Conservation (phyloP, 2,797 vertebrate genomes). For the Xenops minutus region DNA sequence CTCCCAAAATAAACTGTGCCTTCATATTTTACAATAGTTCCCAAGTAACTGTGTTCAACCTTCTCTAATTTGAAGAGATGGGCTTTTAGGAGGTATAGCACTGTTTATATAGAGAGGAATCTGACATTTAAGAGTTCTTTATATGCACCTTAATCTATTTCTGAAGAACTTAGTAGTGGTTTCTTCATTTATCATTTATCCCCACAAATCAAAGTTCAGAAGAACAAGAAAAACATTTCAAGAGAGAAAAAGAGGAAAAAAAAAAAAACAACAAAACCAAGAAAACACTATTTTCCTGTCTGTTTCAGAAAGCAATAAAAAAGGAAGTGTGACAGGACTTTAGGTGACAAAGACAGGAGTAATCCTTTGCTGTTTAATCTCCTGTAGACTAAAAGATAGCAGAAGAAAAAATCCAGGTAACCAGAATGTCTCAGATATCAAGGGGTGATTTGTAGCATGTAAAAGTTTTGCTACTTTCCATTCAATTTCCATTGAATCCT, state of each 20-base stretch:
- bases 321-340: not conserved
- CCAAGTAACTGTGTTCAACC: not conserved
- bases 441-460: not conserved
- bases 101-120: not conserved
- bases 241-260: not conserved
- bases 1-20: not conserved
- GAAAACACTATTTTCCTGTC: not conserved
- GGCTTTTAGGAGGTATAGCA: slow-evolving; percentile 15
- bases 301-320: not conserved
- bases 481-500: not conserved
- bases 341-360: not conserved
- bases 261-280: rapidly evolving
- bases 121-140: not conserved
- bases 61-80: slow-evolving; percentile 5
- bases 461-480: not conserved
- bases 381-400: not conserved
- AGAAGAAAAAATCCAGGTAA: not conserved
- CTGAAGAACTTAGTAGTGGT: not conserved
- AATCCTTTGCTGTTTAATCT: not conserved
- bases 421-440: not conserved
- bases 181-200: slow-evolving; percentile 18
- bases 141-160: not conserved
- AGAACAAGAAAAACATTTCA: not conserved
- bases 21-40: not conserved
- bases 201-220: not conserved